Conservation (phyloP, 2,797 vertebrate genomes). For the Melanotaenia boesemani region DNA sequence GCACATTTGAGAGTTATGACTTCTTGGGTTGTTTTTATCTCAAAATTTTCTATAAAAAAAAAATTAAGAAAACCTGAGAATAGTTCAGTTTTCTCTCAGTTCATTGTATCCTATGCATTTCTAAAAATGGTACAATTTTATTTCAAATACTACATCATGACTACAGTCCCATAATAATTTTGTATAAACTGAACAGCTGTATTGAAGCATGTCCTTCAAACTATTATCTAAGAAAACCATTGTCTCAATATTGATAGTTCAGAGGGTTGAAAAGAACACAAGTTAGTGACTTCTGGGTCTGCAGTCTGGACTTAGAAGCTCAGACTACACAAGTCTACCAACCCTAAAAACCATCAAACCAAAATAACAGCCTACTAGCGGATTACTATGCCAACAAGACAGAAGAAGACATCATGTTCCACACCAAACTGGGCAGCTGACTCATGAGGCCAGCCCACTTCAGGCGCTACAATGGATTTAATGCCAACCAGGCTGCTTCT, state of each 20-base stretch:
- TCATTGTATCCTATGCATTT: background rate
- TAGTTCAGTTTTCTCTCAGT: background rate
- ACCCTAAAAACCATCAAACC: conserved; percentile 47
- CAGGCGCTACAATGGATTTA: conserved; percentile 38
- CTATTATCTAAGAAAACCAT: conserved; percentile 19
- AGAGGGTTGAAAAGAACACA: conserved; percentile 18
- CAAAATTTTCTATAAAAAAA: background rate
- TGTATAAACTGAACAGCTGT: conserved; percentile 20
- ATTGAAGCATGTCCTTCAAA: conserved; percentile 14
- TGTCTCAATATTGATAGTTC: conserved; percentile 48
- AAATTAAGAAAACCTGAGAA: background rate
- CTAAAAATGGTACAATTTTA: background rate
- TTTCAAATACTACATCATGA: background rate
- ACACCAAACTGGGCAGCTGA: conserved; percentile 51
- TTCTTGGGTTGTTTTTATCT: background rate
- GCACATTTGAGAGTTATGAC: background rate
- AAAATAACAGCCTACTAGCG: conserved; percentile 63
- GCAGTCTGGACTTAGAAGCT: conserved; percentile 44
- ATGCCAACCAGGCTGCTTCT: background rate
- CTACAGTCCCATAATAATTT: background rate
- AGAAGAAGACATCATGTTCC: conserved; percentile 50
- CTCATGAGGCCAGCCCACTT: conserved; percentile 40
- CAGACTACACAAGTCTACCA: conserved; percentile 68
- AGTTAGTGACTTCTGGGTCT: conserved; percentile 21
- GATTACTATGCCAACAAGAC: conserved; percentile 61